phyloP scores from a whole-genome alignment of 35 echinoderm and acorn worm species.

The Chiridota heheva region DNA sequence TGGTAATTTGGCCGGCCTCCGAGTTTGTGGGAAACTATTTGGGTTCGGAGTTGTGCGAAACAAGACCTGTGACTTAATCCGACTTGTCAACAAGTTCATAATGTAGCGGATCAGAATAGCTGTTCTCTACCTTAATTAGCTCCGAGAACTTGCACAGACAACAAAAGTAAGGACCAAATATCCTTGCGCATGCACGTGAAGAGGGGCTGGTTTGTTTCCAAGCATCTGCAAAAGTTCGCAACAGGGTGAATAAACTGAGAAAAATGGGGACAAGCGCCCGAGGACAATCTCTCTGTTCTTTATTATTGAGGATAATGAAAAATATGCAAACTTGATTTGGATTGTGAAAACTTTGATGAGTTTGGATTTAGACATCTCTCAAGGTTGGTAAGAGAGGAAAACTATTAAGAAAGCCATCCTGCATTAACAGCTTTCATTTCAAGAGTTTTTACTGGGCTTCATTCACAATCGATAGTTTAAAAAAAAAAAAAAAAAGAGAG shows the following conservation, averaged over 20 bases:
- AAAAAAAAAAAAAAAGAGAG: no score
- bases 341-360: no score
- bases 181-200: no score
- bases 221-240: constrained; percentile 29
- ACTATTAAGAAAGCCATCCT: no score
- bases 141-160: constrained; percentile 30
- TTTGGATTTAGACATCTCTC: no score
- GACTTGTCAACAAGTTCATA: constrained; percentile 50
- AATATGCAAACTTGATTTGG: no score
- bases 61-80: constrained; percentile 31
- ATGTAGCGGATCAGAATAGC: constrained; percentile 42
- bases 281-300: constrained; percentile 11
- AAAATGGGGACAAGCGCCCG: constrained; percentile 42
- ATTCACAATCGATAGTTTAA: no score
- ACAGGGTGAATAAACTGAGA: constrained; percentile 44
- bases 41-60: constrained; percentile 47
- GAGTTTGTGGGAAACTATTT: constrained; percentile 22
- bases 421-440: no score
- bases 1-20: constrained; percentile 38
- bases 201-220: constrained; percentile 15
- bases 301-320: constrained; percentile 17
- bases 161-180: constrained; percentile 40
- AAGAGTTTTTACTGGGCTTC: no score
- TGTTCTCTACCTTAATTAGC: constrained; percentile 45
- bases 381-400: constrained; percentile 48